Evolutionary conservation across 2,888 invertebrate genomes (phyloP).

Genomic region (Drosophila barbarae): DNA sequence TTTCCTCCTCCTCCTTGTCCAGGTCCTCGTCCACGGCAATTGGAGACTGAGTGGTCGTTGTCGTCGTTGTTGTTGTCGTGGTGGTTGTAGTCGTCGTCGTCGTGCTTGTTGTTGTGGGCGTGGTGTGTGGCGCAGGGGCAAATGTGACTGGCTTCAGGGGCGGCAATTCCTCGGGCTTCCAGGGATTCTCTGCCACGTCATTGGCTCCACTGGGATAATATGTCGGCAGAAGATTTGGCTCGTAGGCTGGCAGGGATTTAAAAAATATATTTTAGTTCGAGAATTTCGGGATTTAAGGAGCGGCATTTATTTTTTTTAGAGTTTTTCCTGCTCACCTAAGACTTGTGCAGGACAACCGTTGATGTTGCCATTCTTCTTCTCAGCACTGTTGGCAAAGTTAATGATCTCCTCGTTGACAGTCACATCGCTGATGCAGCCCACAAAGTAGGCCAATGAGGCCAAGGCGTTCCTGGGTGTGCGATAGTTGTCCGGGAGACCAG

Average conservation of each 20-base stretch:
- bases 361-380: conserved; percentile 82
- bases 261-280: background rate
- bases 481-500: conserved; percentile 87
- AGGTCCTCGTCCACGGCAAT: background rate
- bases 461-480: conserved; percentile 81
- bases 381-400: conserved; percentile 87
- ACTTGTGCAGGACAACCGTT: conserved; percentile 82
- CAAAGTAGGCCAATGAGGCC: conserved; percentile 84
- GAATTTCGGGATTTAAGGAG: background rate
- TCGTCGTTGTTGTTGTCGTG: conserved; percentile 65
- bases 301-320: no score
- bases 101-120: conserved; percentile 63
- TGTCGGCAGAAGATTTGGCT: conserved; percentile 62
- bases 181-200: conserved; percentile 48
- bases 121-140: conserved; percentile 51
- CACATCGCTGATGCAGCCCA: conserved; percentile 96
- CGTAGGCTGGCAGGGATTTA: conserved; percentile 67
- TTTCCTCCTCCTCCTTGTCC: conserved; percentile 4
- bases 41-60: conserved; percentile 43
- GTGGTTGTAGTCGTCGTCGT: conserved; percentile 56
- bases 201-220: conserved; percentile 74
- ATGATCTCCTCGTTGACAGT: conserved; percentile 90
- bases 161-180: conserved; percentile 2
- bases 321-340: conserved; percentile 55
- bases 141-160: conserved; percentile 35